phyloP scores from a whole-genome alignment of 64 coral and sea anemone species.

The Cladopsammia gracilis region DNA sequence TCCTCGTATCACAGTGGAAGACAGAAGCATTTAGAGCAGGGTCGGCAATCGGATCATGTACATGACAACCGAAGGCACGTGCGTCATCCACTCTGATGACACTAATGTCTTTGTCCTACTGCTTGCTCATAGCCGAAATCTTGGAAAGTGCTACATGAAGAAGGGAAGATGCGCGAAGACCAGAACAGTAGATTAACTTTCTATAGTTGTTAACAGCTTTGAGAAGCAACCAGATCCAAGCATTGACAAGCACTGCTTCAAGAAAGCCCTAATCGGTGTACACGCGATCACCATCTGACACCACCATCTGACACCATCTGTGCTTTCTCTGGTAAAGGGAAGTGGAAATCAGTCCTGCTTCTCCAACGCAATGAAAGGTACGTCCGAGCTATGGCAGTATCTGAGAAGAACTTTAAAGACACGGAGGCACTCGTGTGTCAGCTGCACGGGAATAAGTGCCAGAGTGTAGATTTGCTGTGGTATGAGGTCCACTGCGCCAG shows the following conservation, averaged over 20 bases:
- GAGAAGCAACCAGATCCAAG: background rate
- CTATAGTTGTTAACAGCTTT: constrained; percentile 4
- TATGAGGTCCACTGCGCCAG: constrained; percentile 66
- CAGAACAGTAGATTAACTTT: constrained; percentile 65
- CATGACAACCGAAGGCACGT: constrained; percentile 44
- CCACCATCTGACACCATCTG: constrained; percentile 73
- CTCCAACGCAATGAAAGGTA: constrained; percentile 35
- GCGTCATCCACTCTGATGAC: constrained; percentile 82
- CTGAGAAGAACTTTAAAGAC: constrained; percentile 2
- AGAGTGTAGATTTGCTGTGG: constrained; percentile 67
- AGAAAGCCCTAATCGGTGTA: constrained; percentile 39
- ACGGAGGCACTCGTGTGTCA: constrained; percentile 34
- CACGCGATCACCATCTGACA: constrained; percentile 63
- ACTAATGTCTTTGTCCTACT: constrained; percentile 74
- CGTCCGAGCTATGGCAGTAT: constrained; percentile 24
- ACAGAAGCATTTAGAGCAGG: constrained; percentile 68
- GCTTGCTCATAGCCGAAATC: constrained; percentile 51
- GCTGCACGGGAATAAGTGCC: constrained; percentile 57
- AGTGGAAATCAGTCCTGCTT: constrained; percentile 62
- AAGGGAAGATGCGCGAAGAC: constrained; percentile 51
- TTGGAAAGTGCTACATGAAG: constrained; percentile 59
- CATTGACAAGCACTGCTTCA: constrained; percentile 18
- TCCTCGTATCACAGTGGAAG: constrained; percentile 70
- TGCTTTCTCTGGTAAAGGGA: constrained; percentile 53
- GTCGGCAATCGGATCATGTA: constrained; percentile 49